These are phyloP conservation scores for Meiosimyza decipiens DNA, from an alignment of 2,888 invertebrate species.

Conservation along the genomic window DNA sequence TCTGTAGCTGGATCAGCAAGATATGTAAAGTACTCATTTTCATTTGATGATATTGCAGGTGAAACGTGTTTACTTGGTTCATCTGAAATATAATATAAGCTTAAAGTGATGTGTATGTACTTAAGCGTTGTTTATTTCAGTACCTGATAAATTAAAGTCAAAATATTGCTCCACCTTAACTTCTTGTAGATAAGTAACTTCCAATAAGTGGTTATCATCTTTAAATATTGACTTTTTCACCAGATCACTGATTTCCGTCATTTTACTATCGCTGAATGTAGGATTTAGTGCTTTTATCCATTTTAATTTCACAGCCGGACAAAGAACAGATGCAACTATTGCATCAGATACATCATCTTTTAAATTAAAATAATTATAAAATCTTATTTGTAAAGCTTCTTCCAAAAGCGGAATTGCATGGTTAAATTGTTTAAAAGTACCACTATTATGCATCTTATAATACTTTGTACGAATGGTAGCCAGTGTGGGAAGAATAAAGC, in stretches of 20 bases:
- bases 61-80: background rate
- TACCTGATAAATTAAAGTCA: no score
- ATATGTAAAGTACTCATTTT: no score
- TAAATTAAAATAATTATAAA: conserved; percentile 26
- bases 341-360: conserved; percentile 32
- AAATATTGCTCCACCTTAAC: no score
- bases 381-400: conserved; percentile 28
- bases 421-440: background rate
- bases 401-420: background rate
- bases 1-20: no score
- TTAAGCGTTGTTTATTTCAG: no score
- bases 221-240: no score
- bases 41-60: background rate
- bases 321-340: conserved; percentile 36
- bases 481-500: conserved; percentile 35
- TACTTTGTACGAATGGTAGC: conserved; percentile 33
- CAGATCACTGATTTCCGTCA: background rate
- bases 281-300: conserved; percentile 32
- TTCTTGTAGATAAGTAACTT: no score
- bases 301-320: conserved; percentile 33
- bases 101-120: no score
- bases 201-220: no score
- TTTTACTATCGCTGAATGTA: conserved; percentile 4
- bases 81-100: no score
- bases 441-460: conserved; percentile 18